A percentile compares a stretch with the other conserved stretches of the same genome.
These are phyloP conservation scores for Orthosia gothica DNA, from an alignment of 2,888 invertebrate genomes.

Conservation along the genomic window DNA sequence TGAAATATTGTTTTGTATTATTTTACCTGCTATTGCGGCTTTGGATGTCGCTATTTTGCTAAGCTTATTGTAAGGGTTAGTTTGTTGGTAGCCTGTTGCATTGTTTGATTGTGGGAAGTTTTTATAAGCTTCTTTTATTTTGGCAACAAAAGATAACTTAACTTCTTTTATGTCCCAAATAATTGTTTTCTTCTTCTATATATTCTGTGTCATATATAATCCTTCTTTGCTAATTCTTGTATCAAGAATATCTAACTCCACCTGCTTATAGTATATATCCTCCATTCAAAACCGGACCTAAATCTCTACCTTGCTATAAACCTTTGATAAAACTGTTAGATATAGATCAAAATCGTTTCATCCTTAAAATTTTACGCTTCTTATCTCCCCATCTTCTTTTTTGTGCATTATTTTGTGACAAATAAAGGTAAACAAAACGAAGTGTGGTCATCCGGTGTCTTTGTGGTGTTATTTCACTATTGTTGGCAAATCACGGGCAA, in stretches of 20 bases:
- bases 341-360: slow-evolving; percentile 46
- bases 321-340: slow-evolving; percentile 33
- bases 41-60: slow-evolving; percentile 12
- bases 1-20: slow-evolving; percentile 57
- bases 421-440: slow-evolving; percentile 85
- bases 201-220: not conserved
- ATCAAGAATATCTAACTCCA: not conserved
- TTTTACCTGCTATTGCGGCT: slow-evolving; percentile 33
- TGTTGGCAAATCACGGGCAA: slow-evolving; percentile 62
- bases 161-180: slow-evolving; percentile 5
- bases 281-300: slow-evolving; percentile 6
- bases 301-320: slow-evolving; percentile 22
- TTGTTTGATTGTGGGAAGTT: slow-evolving; percentile 16
- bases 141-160: no score
- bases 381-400: slow-evolving; percentile 81
- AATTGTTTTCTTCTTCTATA: not conserved
- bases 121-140: slow-evolving; percentile 7
- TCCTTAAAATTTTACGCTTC: slow-evolving; percentile 70
- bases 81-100: slow-evolving; percentile 4
- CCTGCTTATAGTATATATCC: not conserved
- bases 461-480: slow-evolving; percentile 76
- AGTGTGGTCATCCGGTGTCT: slow-evolving; percentile 84
- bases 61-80: slow-evolving; percentile 9
- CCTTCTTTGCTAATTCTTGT: not conserved
- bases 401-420: slow-evolving; percentile 80